Base-by-base conservation (phyloP, 2,113 vertebrate genomes). In the Hystrix brachyura region DNA sequence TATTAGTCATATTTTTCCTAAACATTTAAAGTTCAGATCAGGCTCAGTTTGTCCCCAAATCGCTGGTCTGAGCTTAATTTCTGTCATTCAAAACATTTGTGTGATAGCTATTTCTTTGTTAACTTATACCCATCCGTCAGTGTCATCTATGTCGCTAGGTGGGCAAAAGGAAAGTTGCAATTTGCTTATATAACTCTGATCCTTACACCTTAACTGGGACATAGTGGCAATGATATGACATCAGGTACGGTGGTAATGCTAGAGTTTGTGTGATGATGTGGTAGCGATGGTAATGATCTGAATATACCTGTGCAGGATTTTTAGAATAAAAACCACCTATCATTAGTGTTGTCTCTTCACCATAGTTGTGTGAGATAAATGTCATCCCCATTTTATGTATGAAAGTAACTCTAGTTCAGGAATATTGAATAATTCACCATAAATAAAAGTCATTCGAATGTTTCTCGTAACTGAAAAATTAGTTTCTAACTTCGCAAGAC, bases 401-500 rank as follows among this genome's bases (percentile, higher is more conserved):
- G 14, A 80, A 89, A 62, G 34, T 34, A 82, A 29, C 3, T 83
- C 48, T 46, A 55, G 21, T 74, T 48, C 23, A 87, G 38, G 92
- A 83, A 84, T 25, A 21, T 46, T 74, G 62, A 84, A 18, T 92
- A 69, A 92, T 71, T 62, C 18, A 85, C n/a, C 3, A 7, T n/a
- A 67, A 17, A 72, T 72, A 29, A 55, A 91, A 60, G 78, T n/a
- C 7, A 91, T 38, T 82, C 55, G 87, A 80, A 87, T 18, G 1
- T 85, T 89, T 85, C 38, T 85, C 89, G 78, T 34, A 72, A 78
- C 48, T 76, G 12, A 76, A 87, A 96, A 76, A 46, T 57, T 60
- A 80, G 10, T 86, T 85, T 84, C 34, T 91, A 67, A 18, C 51
- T 84, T 92, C 88, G 29, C 2, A 71, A 80, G 53, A 32, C 7